These are phyloP conservation scores for Callocephalon fimbriatum DNA, from an alignment of 2,113 vertebrate genomes.

Conservation along the genomic window DNA sequence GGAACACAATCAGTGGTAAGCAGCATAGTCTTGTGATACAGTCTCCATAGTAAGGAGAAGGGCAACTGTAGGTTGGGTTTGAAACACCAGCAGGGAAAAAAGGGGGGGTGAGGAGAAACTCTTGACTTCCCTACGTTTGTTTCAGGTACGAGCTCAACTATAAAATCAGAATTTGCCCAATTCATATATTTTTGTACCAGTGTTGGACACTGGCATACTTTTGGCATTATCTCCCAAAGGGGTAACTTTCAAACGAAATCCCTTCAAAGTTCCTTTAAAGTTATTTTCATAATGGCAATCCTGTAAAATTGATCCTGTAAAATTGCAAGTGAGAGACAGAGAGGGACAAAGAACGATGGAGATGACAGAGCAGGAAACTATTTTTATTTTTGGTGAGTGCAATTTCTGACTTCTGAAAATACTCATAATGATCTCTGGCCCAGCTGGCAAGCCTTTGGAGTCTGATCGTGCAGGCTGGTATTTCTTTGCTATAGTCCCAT, in stretches of 20 bases:
- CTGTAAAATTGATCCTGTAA: neutral
- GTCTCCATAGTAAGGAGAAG: neutral
- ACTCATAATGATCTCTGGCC: neutral
- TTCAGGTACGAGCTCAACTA: neutral
- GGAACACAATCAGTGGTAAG: slow-evolving; percentile 90
- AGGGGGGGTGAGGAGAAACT: neutral
- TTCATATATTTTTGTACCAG: neutral
- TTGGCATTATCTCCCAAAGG: neutral
- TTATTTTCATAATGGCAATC: neutral
- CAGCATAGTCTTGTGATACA: neutral
- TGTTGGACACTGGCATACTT: neutral
- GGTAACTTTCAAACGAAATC: neutral
- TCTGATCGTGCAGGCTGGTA: neutral
- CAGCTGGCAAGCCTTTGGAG: neutral
- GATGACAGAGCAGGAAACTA: neutral
- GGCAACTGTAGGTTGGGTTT: neutral
- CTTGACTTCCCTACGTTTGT: neutral
- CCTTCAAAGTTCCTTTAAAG: neutral
- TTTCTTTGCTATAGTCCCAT: neutral
- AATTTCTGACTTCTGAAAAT: neutral
- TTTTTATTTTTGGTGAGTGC: neutral
- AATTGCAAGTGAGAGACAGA: neutral
- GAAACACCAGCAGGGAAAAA: neutral
- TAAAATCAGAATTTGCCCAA: neutral
- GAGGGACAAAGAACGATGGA: neutral